Evolutionary conservation across 2,888 invertebrate genomes (phyloP).

Genomic region (Acronicta alni): DNA sequence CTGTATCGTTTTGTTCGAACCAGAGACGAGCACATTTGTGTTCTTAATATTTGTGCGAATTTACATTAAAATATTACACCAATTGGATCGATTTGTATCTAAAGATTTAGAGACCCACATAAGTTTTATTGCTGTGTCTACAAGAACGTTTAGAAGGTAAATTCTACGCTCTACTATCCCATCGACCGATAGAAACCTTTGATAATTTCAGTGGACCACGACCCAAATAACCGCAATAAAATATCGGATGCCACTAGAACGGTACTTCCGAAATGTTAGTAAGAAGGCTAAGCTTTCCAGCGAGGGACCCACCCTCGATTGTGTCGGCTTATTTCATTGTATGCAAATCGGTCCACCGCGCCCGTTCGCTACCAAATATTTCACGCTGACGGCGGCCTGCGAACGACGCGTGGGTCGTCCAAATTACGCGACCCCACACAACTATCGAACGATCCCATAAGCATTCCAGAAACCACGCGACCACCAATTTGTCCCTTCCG

Average conservation of each 20-base stretch:
- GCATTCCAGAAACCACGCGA: constrained; percentile 72
- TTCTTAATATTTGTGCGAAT: constrained; percentile 1
- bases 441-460: constrained; percentile 73
- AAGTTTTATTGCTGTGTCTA: constrained; percentile 31
- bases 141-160: constrained; percentile 31
- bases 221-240: constrained; percentile 69
- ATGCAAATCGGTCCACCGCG: constrained; percentile 79
- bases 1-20: too few species aligned
- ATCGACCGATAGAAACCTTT: constrained; percentile 53
- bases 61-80: constrained; percentile 2
- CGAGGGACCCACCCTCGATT: constrained; percentile 77
- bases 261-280: constrained; percentile 84
- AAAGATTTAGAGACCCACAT: constrained; percentile 20
- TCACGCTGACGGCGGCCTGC: constrained; percentile 70
- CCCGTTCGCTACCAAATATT: constrained; percentile 82
- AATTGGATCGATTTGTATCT: constrained; percentile 13
- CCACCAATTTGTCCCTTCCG: constrained; percentile 84
- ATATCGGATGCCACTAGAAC: constrained; percentile 72
- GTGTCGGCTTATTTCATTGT: constrained; percentile 79
- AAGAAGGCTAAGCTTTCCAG: constrained; percentile 71
- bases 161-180: constrained; percentile 36
- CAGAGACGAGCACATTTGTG: too few species aligned
- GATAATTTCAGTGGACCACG: constrained; percentile 55
- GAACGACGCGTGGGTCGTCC: constrained; percentile 70
- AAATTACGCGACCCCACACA: constrained; percentile 73